Evolutionary conservation across 1,140 invertebrate genomes (phyloP), one percentile per base, ranked within the genome.

Genomic region (Aphelenchoides avenae): DNA sequence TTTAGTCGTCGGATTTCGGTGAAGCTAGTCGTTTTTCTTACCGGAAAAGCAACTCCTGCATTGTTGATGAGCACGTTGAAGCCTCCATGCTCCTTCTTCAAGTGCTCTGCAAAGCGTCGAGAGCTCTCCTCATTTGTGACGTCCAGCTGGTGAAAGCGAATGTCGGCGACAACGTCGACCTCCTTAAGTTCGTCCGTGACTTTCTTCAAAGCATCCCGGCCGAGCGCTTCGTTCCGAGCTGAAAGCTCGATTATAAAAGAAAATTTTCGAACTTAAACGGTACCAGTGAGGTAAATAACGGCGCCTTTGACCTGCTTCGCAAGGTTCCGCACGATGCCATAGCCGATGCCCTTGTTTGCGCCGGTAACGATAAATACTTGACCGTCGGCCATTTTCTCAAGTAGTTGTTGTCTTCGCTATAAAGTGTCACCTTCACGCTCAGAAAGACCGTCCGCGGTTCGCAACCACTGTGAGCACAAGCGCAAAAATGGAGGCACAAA

Each of bases 41-140:
- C 83, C 72, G 83, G 86, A 70, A 84, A 88, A 3, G 86, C 85
- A 50, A 89, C 88, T 0, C 84, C 88, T 43, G 88, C 88, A 81
- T 91, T 90, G 71, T 89, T 89, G 0, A 91, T 82, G 11, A 90
- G 77, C 29, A 90, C 65, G 80, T 91, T 87, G 1, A 91, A 75
- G 1, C 87, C 86, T 9, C 83, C 84, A 76, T 89, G 82, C 22
- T 81, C 83, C 26, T 81, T 68, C 68, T 84, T 79, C 0, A 91
- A 64, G 65, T 82, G 84, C 56, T 84, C 79, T 0, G 79, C 71
- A 36, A 88, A 82, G 2, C 57, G 74, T 31, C 81, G 76, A 18
- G 87, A 79, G 62, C 84, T 87, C 15, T 80, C 75, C 3, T 70
- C 60, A 64, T 84, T 76, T 40, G 80, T 80, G 36, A 88, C 82